Conservation (phyloP, 2,888 invertebrate species). For the Xylophagus ater region DNA sequence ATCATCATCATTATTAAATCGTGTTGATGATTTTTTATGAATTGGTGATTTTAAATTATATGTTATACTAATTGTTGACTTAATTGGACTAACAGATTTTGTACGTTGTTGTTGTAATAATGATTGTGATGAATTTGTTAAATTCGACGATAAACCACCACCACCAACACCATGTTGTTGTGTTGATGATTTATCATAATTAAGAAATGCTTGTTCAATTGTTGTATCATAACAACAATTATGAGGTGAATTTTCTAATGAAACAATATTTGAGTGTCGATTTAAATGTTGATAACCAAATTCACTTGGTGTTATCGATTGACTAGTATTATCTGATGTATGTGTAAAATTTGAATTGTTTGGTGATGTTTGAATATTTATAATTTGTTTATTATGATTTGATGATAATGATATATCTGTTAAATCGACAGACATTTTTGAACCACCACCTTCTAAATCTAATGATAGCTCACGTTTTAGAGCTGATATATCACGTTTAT, state of each 20-base stretch:
- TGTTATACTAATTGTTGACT: constrained; percentile 62
- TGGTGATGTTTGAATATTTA: constrained; percentile 29
- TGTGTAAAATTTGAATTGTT: constrained; percentile 34
- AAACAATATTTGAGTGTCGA: constrained; percentile 36
- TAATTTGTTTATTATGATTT: constrained; percentile 17
- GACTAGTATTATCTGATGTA: constrained; percentile 38
- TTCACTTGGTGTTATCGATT: constrained; percentile 39
- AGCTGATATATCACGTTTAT: constrained; percentile 35
- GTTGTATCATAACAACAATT: constrained; percentile 30
- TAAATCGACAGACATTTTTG: constrained; percentile 25
- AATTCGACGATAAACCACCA: no score
- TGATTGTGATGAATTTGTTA: background rate
- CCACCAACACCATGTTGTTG: no score
- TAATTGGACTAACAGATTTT: constrained; percentile 47
- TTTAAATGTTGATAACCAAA: constrained; percentile 39
- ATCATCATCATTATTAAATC: constrained; percentile 41
- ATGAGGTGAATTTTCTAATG: constrained; percentile 35
- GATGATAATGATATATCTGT: constrained; percentile 18
- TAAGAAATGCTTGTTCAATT: constrained; percentile 21
- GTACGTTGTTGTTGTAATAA: no score
- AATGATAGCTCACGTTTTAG: constrained; percentile 37
- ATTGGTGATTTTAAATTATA: constrained; percentile 51
- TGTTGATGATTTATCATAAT: constrained; percentile 24
- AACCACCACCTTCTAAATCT: constrained; percentile 28
- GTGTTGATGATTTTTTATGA: constrained; percentile 24